These are phyloP conservation scores for Melopsittacus undulatus DNA, from an alignment of 2,797 vertebrate species.

Conservation along the genomic window DNA sequence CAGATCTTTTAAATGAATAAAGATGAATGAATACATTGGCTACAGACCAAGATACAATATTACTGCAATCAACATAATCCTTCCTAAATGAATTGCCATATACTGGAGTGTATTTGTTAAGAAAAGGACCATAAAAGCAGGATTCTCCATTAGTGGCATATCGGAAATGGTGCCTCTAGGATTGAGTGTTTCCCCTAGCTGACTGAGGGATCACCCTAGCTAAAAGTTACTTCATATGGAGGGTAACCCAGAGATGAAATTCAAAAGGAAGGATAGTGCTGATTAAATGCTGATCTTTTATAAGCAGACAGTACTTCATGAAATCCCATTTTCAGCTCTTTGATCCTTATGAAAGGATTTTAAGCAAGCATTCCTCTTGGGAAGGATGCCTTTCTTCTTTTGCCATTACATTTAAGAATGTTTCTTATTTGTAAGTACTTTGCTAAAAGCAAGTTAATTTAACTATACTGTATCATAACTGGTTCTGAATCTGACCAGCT, in stretches of 20 bases:
- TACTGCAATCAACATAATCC: constrained; percentile 17
- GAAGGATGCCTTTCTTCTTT: constrained; percentile 25
- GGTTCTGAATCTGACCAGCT: not conserved
- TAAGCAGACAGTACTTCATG: constrained; percentile 3
- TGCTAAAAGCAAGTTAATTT: not conserved
- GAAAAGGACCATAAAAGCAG: constrained; percentile 25
- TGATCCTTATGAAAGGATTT: constrained; percentile 59
- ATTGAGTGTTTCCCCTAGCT: not conserved
- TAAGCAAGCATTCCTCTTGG: constrained; percentile 24
- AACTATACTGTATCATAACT: not conserved
- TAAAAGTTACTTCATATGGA: constrained; percentile 27
- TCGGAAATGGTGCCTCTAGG: not conserved
- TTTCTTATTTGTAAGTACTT: constrained; percentile 30
- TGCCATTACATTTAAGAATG: constrained; percentile 7
- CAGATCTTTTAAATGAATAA: constrained; percentile 44
- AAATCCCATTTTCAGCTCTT: constrained; percentile 51
- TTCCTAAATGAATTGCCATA: constrained; percentile 35
- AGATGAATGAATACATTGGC: constrained; percentile 54
- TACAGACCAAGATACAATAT: not conserved
- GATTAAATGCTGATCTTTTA: constrained; percentile 52
- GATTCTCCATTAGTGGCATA: not conserved
- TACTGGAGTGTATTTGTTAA: not conserved
- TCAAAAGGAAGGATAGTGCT: not conserved
- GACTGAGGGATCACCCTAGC: not conserved
- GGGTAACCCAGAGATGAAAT: not conserved